Conservation (phyloP, 2,113 vertebrate genomes). For the Heliornis fulica region DNA sequence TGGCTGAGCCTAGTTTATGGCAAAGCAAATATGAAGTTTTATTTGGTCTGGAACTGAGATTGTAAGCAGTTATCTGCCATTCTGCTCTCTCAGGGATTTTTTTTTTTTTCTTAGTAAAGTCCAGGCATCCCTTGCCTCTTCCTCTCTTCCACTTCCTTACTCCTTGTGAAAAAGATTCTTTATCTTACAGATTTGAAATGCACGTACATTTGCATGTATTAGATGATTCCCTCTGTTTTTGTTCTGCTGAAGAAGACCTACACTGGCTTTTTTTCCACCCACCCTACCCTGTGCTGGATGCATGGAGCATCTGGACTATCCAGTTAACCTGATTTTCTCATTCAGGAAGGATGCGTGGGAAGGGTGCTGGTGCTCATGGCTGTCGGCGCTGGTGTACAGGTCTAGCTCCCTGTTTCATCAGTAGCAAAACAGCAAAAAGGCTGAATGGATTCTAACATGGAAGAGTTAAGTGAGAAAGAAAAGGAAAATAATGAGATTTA, state of each 20-base stretch:
- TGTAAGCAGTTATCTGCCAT: neutral
- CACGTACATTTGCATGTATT: fast-evolving
- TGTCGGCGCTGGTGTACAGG: neutral
- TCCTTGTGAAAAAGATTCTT: neutral
- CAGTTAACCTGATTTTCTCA: neutral
- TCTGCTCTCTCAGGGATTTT: neutral
- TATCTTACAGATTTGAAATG: neutral
- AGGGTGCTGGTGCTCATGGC: neutral
- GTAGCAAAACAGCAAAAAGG: neutral
- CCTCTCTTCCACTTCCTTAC: neutral
- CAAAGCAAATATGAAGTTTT: neutral
- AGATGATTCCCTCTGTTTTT: neutral
- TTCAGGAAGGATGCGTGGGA: neutral
- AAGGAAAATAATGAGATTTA: neutral
- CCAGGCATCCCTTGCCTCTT: neutral
- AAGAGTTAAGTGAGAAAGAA: neutral
- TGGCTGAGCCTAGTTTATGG: neutral
- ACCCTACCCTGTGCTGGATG: neutral
- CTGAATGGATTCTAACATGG: neutral
- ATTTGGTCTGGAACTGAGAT: neutral
- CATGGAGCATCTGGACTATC: neutral
- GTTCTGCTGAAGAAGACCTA: neutral
- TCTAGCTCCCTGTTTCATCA: neutral
- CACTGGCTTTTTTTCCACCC: neutral
- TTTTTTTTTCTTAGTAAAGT: neutral